phyloP scores from a whole-genome alignment of 2,113 vertebrate genomes.

The Plecotus auritus region DNA sequence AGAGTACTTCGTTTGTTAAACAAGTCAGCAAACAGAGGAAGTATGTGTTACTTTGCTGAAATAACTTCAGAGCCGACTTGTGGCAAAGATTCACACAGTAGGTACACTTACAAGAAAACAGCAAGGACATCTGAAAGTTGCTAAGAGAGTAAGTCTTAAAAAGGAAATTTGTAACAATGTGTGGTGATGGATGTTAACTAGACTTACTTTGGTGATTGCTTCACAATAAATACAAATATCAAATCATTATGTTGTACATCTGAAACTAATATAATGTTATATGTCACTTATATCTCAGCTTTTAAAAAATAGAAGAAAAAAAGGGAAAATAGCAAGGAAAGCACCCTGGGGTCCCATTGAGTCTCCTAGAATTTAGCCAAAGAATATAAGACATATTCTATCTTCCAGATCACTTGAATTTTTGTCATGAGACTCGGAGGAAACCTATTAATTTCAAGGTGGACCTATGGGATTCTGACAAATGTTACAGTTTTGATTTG shows the following conservation, averaged over 20 bases:
- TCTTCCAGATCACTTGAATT: neutral
- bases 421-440: neutral
- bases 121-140: neutral
- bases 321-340: neutral
- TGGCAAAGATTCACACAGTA: neutral
- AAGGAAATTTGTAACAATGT: neutral
- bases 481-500: neutral
- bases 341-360: neutral
- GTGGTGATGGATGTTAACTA: neutral
- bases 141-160: neutral
- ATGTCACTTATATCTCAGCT: neutral
- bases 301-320: neutral
- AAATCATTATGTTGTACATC: neutral
- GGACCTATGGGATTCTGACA: neutral
- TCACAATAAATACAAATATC: neutral
- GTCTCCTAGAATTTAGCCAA: neutral
- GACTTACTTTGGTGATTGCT: neutral
- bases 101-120: neutral
- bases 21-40: neutral
- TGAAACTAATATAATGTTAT: neutral
- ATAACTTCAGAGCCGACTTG: neutral
- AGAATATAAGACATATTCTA: neutral
- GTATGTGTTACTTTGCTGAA: neutral
- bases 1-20: neutral
- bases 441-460: neutral